Evolutionary conservation across 1,140 invertebrate species (phyloP).

Genomic region (Cataglyphis hispanica): DNA sequence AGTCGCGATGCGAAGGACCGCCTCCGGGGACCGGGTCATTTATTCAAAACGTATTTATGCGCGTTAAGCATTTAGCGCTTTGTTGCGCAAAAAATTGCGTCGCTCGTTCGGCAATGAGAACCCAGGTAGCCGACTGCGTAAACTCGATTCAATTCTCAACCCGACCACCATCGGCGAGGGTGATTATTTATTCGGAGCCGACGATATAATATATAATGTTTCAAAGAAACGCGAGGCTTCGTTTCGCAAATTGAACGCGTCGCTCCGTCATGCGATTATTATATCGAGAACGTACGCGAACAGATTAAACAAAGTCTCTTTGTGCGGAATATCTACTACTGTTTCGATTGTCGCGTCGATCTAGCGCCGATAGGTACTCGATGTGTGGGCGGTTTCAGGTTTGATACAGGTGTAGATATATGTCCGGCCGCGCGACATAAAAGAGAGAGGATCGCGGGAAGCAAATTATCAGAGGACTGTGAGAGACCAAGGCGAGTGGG

Average conservation of each 20-base stretch:
- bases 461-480: not conserved
- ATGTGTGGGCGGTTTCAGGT: slow-evolving; percentile 14
- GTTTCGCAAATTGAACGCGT: slow-evolving; percentile 35
- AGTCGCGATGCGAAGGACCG: not conserved
- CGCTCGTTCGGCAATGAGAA: slow-evolving; percentile 20
- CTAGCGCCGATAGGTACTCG: not conserved
- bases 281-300: not conserved
- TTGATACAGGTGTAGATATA: not conserved
- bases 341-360: slow-evolving; percentile 31
- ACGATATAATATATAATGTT: slow-evolving; percentile 14
- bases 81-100: slow-evolving; percentile 57
- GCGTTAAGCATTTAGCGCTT: slow-evolving; percentile 56
- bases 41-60: slow-evolving; percentile 63
- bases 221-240: not conserved
- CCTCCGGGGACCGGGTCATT: slow-evolving; percentile 51
- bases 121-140: slow-evolving; percentile 33
- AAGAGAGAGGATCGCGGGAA: not conserved
- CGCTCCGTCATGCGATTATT: not conserved
- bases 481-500: not conserved
- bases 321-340: slow-evolving; percentile 3
- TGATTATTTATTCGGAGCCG: slow-evolving; percentile 12
- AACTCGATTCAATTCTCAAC: not conserved
- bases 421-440: not conserved
- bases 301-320: not conserved
- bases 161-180: not conserved